Base-by-base conservation (phyloP, 2,888 invertebrate genomes). In the Cryptocephalus primarius region DNA sequence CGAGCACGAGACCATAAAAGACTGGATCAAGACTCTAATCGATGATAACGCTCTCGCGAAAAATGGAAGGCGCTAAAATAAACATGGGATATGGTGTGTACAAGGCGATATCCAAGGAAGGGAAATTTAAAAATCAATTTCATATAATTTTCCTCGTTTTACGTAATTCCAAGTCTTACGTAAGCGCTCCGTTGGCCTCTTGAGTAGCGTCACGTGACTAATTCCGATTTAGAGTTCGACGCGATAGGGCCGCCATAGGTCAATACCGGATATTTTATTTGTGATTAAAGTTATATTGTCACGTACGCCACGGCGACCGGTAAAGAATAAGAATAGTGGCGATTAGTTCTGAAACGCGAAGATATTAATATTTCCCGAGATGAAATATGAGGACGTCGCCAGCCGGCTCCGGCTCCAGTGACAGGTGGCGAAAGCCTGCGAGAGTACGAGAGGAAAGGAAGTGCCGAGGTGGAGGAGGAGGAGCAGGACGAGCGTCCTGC, bases 351-450 rank as follows among this genome's bases (percentile, higher is more conserved):
- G 12, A 12, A 36, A 12, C 6, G 36, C n/a, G 36, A 12, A 12
- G 36, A 43, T 43, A 43, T 43, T 34, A 40, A 40, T 40, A 40
- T 40, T 40, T 40, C 40, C 40, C 10, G 22, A 22, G 14, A 40
- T 40, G 40, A 40, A 40, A 40, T 40, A 40, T 40, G 40, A 40
- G 36, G 36, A 36, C 12, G 12, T n/a, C 36, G 36, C 36, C 36
- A 12, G 36, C 36, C 36, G 36, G 13, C 36, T 36, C 11, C 14
- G 10, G 13, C 11, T 14, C 40, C n/a, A 13, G 60, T 65, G 66
- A 66, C 67, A 67, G 64, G 67, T 68, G 67, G 59, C 64, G 65
- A 67, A 66, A 67, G 53, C 49, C 48, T 47, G 48, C 54, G 52
- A 55, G 48, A 52, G 54, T 48, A 11, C 36, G 36, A 11, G 12